phyloP scores from a whole-genome alignment of 2,113 vertebrate genomes.

The Bettongia penicillata region DNA sequence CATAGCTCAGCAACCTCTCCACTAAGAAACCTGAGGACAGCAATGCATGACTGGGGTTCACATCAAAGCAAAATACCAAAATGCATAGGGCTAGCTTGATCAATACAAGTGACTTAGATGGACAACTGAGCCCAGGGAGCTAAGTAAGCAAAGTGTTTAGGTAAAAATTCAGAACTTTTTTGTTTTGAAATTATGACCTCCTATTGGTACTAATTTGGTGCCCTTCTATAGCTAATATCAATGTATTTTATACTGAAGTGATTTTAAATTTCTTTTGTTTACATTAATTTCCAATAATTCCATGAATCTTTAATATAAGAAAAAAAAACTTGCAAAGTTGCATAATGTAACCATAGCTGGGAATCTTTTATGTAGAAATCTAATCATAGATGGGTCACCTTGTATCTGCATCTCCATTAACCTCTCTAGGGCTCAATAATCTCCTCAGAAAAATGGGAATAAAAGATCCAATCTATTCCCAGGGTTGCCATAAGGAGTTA shows the following conservation, averaged over 20 bases:
- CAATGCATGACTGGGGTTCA: background rate
- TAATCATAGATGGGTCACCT: background rate
- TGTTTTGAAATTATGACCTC: background rate
- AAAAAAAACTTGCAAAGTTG: background rate
- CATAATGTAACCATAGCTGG: background rate
- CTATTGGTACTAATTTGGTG: background rate
- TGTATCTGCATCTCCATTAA: background rate
- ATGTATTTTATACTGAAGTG: background rate
- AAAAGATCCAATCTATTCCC: background rate
- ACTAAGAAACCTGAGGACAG: background rate
- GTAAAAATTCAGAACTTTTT: background rate
- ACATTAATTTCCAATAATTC: background rate
- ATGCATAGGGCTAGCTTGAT: background rate
- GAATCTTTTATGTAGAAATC: background rate
- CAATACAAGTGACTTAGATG: background rate
- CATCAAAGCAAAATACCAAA: conserved; percentile 17
- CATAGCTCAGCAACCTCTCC: background rate
- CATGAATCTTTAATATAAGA: background rate
- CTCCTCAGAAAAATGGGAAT: background rate
- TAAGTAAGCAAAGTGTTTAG: background rate
- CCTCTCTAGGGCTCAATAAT: background rate
- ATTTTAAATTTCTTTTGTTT: background rate
- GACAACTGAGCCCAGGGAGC: background rate
- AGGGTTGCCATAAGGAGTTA: background rate
- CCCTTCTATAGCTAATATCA: background rate